Percentiles rank a stretch among this genome's conserved stretches.
Evolutionary conservation across 2,113 vertebrate species (phyloP).

Genomic region (Nanger granti): DNA sequence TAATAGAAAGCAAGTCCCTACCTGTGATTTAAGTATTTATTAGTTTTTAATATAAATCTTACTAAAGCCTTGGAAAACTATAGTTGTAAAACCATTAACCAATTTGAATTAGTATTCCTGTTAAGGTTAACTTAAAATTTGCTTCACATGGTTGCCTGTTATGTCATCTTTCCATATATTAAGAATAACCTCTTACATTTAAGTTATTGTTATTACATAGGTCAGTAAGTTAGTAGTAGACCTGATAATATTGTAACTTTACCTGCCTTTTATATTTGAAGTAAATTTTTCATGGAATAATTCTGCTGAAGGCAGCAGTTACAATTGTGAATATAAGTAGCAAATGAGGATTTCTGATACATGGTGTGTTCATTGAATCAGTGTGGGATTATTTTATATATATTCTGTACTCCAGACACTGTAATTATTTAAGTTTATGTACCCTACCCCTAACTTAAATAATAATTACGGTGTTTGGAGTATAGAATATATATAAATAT

Average conservation of each 20-base stretch:
- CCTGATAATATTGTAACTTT: not conserved
- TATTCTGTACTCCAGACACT: not conserved
- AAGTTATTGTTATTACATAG: not conserved
- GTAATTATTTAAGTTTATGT: not conserved
- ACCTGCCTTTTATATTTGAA: constrained; percentile 2
- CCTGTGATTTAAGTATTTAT: constrained; percentile 25
- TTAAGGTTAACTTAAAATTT: constrained; percentile 14
- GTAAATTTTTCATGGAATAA: constrained; percentile 27
- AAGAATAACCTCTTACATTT: not conserved
- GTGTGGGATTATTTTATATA: not conserved
- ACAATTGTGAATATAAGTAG: not conserved
- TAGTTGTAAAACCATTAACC: not conserved
- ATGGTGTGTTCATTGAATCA: not conserved
- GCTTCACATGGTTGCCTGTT: not conserved
- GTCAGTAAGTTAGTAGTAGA: not conserved
- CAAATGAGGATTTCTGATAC: not conserved
- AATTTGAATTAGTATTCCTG: not conserved
- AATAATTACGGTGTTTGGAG: not conserved
- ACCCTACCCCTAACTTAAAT: not conserved
- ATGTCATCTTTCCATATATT: constrained; percentile 1
- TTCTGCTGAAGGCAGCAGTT: not conserved
- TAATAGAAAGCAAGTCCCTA: not conserved
- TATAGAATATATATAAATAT: not conserved
- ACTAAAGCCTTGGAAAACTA: not conserved
- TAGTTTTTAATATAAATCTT: not conserved